Percentiles rank a stretch among this genome's conserved stretches.
phyloP scores from a whole-genome alignment of 2,888 invertebrate species.

The Dermolepida albohirtum region DNA sequence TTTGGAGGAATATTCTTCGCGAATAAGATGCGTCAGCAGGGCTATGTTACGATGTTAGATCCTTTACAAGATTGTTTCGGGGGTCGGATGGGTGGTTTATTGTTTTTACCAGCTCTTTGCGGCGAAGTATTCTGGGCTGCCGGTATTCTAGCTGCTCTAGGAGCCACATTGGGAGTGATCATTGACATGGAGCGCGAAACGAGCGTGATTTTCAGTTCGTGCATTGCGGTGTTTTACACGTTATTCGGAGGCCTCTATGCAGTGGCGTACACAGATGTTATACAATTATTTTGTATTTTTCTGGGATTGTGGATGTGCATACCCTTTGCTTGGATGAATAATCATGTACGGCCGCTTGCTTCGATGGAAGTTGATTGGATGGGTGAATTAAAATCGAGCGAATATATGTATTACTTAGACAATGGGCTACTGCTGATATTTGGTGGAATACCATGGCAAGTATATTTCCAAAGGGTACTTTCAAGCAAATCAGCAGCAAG shows the following conservation, averaged over 20 bases:
- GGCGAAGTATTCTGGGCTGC: slow-evolving; percentile 99
- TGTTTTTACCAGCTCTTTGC: slow-evolving; percentile 95
- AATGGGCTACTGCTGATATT: slow-evolving; percentile 90
- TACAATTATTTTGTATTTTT: slow-evolving; percentile 98
- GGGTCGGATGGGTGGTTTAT: slow-evolving; percentile 95
- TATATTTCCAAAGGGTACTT: slow-evolving; percentile 97
- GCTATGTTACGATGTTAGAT: slow-evolving; percentile 98
- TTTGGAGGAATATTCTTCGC: slow-evolving; percentile 98
- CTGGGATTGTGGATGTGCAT: slow-evolving; percentile 98
- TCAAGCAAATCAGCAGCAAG: slow-evolving; percentile 95
- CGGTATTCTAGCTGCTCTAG: slow-evolving; percentile 94
- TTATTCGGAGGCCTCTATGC: slow-evolving; percentile 97
- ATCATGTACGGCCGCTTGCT: slow-evolving; percentile 84
- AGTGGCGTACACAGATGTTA: slow-evolving; percentile 98
- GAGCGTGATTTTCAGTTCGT: slow-evolving; percentile 94
- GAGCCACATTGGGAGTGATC: slow-evolving; percentile 96
- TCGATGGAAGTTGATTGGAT: slow-evolving; percentile 92
- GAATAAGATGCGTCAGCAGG: slow-evolving; percentile 96
- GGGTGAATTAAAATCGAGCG: slow-evolving; percentile 77
- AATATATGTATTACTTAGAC: slow-evolving; percentile 88
- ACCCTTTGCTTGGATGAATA: slow-evolving; percentile 93
- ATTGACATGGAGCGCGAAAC: slow-evolving; percentile 94
- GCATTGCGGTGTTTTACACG: slow-evolving; percentile 97
- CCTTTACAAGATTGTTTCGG: slow-evolving; percentile 97
- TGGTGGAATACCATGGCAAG: slow-evolving; percentile 99